Conservation (phyloP, 2,797 vertebrate species). For the Crax fasciolata region DNA sequence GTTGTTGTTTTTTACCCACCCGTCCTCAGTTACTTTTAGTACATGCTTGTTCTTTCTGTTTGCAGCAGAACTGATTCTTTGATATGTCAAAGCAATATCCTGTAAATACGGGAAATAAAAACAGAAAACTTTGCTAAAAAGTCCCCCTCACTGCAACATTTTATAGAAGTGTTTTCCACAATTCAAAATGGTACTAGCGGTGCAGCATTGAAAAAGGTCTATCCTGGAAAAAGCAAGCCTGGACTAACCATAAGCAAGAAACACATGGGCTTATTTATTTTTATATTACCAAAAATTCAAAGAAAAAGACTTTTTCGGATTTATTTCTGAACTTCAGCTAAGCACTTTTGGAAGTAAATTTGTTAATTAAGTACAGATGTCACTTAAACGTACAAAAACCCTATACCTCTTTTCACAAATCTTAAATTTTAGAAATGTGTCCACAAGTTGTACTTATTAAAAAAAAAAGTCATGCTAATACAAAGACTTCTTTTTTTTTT, state of each 20-base stretch:
- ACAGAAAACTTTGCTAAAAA: conserved; percentile 37
- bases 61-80: conserved; percentile 56
- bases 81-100: conserved; percentile 71
- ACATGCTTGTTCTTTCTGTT: not conserved
- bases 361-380: conserved; percentile 29
- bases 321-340: conserved; percentile 64
- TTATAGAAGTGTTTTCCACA: conserved; percentile 41
- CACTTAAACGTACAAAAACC: not conserved
- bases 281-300: conserved; percentile 54
- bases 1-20: conserved; percentile 24
- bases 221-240: not conserved
- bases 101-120: conserved; percentile 52
- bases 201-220: not conserved
- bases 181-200: conserved; percentile 1
- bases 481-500: not conserved
- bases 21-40: not conserved
- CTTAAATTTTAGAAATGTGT: not conserved
- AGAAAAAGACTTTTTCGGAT: conserved; percentile 41
- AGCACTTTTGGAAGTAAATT: conserved; percentile 17
- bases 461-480: not conserved
- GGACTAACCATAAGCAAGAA: conserved; percentile 48
- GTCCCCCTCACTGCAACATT: not conserved
- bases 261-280: not conserved
- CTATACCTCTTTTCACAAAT: not conserved
- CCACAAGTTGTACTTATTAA: not conserved